Base-by-base conservation (phyloP, 2,888 invertebrate genomes). In the Zygogramma bicolorata region DNA sequence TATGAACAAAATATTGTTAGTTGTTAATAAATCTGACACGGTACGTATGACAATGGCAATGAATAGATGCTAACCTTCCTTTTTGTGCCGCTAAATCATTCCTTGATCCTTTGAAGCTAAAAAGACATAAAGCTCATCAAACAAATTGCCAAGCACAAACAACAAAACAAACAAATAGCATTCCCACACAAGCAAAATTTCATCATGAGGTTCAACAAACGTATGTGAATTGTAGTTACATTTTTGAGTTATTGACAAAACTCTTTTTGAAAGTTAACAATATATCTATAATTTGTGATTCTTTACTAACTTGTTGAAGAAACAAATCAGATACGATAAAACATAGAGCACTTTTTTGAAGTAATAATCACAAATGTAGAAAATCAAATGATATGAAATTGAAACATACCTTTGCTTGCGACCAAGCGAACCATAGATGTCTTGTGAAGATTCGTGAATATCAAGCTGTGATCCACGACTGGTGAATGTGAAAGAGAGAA, bases 381-480 rank as follows among this genome's bases (percentile, higher is more conserved):
- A 46, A 18, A 18, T 10, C 3, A 8, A 46, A 13, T 34, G 22
- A 15, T 13, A 38, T 38, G 13, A 38, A 53, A 42, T 27, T 40
- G 57, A 80, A 83, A 90, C 93, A 89, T 91, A 94, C 94, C 94
- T 94, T 91, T 92, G 93, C 85, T 93, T 92, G 87, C 93, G 91
- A 86, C 89, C 88, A 81, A 90, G 88, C 82, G 91, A 89, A 85
- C 92, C 91, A 82, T 91, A 91, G 84, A 89, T 91, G 87, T 94
- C 94, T 77, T 93, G 93, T 82, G 94, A 93, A 80, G 91, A 90
- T 82, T 94, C 94, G 81, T 92, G 89, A 85, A 93, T 89, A 87
- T 93, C 93, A 89, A 93, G 93, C 88, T 92, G 93, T 78, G 93
- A 93, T 83, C 93, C 93, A 85, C 93, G 92, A 84, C 93, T 93